Conservation (phyloP, 2,113 vertebrate genomes). For the Eulemur macaco region DNA sequence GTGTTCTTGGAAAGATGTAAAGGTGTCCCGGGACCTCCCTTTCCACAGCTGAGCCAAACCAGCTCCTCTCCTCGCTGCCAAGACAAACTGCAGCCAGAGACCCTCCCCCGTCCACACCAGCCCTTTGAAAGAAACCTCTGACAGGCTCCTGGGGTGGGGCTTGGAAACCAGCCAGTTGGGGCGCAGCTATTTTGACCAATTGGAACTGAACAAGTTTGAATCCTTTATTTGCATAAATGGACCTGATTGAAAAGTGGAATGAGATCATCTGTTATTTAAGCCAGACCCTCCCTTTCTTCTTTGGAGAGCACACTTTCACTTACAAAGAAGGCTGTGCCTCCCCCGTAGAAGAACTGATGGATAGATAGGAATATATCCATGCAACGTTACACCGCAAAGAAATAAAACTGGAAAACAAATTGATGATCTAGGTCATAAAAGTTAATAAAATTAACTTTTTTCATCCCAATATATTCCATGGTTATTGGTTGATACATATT, state of each 20-base stretch:
- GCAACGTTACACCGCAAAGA: neutral
- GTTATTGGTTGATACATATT: neutral
- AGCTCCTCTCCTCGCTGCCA: neutral
- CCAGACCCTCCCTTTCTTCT: neutral
- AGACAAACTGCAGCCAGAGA: neutral
- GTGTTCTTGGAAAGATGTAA: neutral
- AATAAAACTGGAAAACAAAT: neutral
- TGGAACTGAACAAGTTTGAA: neutral
- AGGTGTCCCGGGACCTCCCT: neutral
- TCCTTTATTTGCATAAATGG: neutral
- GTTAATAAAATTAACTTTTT: neutral
- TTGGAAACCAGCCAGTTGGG: neutral
- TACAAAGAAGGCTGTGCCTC: neutral
- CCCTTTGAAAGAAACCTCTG: neutral
- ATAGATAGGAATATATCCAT: neutral
- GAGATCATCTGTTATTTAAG: neutral
- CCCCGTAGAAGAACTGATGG: neutral
- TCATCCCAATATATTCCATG: neutral
- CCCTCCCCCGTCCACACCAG: neutral
- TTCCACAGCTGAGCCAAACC: neutral
- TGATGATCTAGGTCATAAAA: accelerated
- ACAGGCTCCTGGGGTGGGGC: neutral
- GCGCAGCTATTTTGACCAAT: neutral
- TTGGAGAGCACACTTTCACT: neutral
- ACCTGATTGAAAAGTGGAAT: neutral